Evolutionary conservation across 1,140 invertebrate genomes (phyloP), one percentile per base, ranked within the genome.

Genomic region (Drosophila sulfurigaster): DNA sequence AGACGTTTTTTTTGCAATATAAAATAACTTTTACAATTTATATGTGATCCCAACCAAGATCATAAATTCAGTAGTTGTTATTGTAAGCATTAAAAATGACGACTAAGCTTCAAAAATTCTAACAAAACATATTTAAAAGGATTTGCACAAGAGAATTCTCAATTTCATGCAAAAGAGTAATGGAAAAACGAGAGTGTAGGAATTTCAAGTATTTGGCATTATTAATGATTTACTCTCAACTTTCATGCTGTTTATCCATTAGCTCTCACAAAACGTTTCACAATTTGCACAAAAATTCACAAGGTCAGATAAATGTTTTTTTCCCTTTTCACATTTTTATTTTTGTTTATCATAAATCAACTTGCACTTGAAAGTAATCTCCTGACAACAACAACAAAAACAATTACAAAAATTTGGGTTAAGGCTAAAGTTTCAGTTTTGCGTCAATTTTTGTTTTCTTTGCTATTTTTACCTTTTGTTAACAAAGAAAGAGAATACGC

Each of bases 291-390:
- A 43, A 58, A 56, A 58, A 58, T 38, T 32, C 32, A 69, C 65
- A 74, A 74, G 71, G 71, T 69, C 41, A 69, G 3, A 48, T 6
- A 2, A 56, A 65, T 41, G 16, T 64, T 41, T 48, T 54, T 60
- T 49, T 32, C 48, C 3, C 20, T 25, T 46, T 49, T 48, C 43
- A 46, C 13, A n/a, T 58, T 59, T 65, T 25, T 25, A 25, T 25
- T 25, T 13, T 63, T 65, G 69, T 67, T 72, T 75, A 43, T 59
- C 56, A 74, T 73, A 67, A 79, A 72, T 62, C 68, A 78, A 80
- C 82, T 68, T 78, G 75, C 75, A 75, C 82, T 86, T 86, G 75
- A 86, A 81, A 72, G 64, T 81, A 85, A 85, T 85, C 82, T 79
- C 76, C 70, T 75, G 49, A 60, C 74, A 74, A 73, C 70, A 73